These are phyloP conservation scores for Rhynchopsitta pachyrhyncha DNA, from an alignment of 2,113 vertebrate genomes.

Conservation along the genomic window DNA sequence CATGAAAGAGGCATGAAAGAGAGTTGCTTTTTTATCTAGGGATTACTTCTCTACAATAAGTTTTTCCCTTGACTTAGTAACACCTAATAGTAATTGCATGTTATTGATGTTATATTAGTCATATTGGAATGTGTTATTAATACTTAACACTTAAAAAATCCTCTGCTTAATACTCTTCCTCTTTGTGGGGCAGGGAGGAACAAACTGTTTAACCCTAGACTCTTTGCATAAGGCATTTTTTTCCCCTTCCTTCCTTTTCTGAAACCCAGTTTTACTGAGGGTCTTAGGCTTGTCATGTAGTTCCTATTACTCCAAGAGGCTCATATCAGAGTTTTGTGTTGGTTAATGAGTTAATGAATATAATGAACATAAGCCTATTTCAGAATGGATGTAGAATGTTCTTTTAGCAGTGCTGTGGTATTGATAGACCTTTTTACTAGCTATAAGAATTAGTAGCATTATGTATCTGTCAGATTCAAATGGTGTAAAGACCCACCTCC, in stretches of 20 bases:
- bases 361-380: background rate
- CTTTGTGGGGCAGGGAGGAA: background rate
- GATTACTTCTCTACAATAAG: background rate
- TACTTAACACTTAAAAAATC: background rate
- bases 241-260: background rate
- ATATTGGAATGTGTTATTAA: background rate
- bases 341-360: background rate
- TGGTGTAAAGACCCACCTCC: no score
- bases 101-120: background rate
- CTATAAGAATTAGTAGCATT: background rate
- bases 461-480: background rate
- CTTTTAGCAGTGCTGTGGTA: background rate
- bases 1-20: accelerated
- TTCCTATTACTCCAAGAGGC: background rate
- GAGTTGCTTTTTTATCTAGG: background rate
- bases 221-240: background rate
- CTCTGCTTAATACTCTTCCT: background rate
- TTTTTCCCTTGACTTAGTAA: background rate
- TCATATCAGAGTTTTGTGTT: background rate
- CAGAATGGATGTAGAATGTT: background rate
- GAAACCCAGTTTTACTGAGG: background rate
- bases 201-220: background rate
- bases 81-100: background rate
- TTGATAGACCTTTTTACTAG: background rate
- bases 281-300: background rate